phyloP scores from a whole-genome alignment of 2,888 invertebrate species.

The Didymodactylos carnosus region DNA sequence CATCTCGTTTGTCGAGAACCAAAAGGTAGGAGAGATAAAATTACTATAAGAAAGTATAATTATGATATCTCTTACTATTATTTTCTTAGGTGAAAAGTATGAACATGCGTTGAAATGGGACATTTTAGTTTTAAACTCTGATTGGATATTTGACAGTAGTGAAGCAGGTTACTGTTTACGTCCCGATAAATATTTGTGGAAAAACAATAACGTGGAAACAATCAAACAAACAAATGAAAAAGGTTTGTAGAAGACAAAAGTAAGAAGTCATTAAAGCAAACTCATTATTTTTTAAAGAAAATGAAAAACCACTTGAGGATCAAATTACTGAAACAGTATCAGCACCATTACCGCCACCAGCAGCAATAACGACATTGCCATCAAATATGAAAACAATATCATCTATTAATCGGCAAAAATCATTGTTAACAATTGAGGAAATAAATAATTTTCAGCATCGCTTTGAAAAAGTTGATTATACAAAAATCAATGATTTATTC shows the following conservation, averaged over 20 bases:
- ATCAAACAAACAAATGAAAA: no score
- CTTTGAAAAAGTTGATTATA: no score
- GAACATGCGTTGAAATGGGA: constrained; percentile 9
- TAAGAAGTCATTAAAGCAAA: neutral
- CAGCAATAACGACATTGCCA: no score
- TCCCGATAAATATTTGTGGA: neutral
- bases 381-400: neutral
- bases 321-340: neutral
- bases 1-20: constrained; percentile 10
- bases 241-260: neutral
- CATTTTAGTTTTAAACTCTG: constrained; percentile 5
- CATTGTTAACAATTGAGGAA: neutral
- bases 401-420: neutral
- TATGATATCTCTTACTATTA: neutral
- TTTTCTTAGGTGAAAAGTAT: neutral
- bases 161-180: constrained; percentile 9
- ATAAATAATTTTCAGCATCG: neutral
- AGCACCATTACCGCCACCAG: no score
- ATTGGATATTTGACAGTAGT: constrained; percentile 13
- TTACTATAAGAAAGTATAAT: neutral
- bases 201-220: neutral
- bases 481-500: neutral
- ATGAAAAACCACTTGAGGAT: neutral
- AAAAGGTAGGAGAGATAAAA: neutral
- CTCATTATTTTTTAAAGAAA: neutral